Evolutionary conservation across 2,888 invertebrate species (phyloP).

Genomic region (Volucella inanis): DNA sequence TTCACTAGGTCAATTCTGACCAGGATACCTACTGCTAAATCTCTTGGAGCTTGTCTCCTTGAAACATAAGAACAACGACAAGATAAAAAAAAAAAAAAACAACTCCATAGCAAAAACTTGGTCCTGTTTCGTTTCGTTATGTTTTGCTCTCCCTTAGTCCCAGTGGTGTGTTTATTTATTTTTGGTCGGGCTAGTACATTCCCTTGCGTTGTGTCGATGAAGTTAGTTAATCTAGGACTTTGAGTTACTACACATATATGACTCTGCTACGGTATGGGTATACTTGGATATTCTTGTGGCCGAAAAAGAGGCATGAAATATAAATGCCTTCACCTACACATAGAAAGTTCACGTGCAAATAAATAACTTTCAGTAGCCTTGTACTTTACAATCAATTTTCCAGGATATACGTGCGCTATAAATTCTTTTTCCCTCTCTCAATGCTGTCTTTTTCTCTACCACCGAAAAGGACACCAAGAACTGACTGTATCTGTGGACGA

Average conservation of each 20-base stretch:
- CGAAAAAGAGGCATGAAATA: slow-evolving; percentile 51
- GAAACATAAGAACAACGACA: neutral
- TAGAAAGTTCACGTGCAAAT: slow-evolving; percentile 45
- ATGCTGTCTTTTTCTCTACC: slow-evolving; percentile 6
- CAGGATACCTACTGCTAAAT: slow-evolving; percentile 2
- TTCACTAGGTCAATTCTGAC: slow-evolving; percentile 47
- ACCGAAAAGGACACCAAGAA: slow-evolving; percentile 16
- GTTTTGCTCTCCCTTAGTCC: slow-evolving; percentile 14
- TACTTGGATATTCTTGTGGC: slow-evolving; percentile 36
- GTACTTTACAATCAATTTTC: slow-evolving; percentile 72
- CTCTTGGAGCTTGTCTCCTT: neutral
- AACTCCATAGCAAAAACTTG: slow-evolving; percentile 18
- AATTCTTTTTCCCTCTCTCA: slow-evolving; percentile 36
- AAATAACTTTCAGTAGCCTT: slow-evolving; percentile 64
- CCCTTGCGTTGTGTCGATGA: slow-evolving; percentile 56
- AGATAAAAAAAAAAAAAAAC: slow-evolving; percentile 19
- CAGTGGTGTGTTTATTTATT: slow-evolving; percentile 59
- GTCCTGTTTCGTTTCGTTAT: slow-evolving; percentile 16
- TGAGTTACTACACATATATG: slow-evolving; percentile 25
- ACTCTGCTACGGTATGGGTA: slow-evolving; percentile 1
- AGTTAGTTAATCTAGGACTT: slow-evolving; percentile 68
- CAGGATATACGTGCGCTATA: slow-evolving; percentile 72
- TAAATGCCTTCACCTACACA: slow-evolving; percentile 46
- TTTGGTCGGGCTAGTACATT: slow-evolving; percentile 28
- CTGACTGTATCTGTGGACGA: slow-evolving; percentile 19